phyloP scores from a whole-genome alignment of 2,113 vertebrate species.

The Osmerus mordax region DNA sequence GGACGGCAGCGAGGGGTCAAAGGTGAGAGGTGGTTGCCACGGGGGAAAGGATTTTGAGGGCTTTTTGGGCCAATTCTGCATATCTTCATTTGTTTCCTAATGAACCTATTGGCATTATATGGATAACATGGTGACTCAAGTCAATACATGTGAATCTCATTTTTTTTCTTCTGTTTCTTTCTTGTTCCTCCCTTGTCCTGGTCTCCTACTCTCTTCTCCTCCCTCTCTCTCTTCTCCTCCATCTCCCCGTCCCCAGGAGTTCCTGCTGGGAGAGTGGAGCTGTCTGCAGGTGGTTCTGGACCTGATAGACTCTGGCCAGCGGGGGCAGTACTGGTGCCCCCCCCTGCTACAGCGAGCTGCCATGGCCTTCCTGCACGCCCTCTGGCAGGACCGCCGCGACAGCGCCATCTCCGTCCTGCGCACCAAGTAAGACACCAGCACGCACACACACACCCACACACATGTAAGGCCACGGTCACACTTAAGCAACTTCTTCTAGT shows the following conservation, averaged over 20 bases:
- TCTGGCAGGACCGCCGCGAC: conserved; percentile 96
- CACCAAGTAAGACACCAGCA: conserved; percentile 77
- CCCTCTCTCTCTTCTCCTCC: background rate
- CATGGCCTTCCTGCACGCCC: conserved; percentile 90
- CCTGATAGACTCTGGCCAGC: conserved; percentile 86
- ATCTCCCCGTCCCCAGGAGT: conserved; percentile 74
- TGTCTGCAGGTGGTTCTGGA: conserved; percentile 91
- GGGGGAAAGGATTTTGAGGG: background rate
- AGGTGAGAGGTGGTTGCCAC: conserved; percentile 69
- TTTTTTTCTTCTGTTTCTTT: too few species aligned
- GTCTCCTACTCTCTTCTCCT: too few species aligned
- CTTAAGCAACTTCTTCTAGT: background rate
- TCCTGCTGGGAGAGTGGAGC: conserved; percentile 91
- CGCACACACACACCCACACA: conserved; percentile 7
- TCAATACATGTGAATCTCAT: too few species aligned
- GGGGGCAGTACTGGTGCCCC: conserved; percentile 90
- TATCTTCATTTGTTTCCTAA: too few species aligned
- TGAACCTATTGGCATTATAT: too few species aligned
- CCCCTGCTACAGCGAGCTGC: conserved; percentile 88
- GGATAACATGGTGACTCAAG: too few species aligned
- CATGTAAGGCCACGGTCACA: background rate
- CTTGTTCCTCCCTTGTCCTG: too few species aligned
- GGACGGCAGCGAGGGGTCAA: conserved; percentile 84
- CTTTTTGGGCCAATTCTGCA: too few species aligned
- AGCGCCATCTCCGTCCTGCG: conserved; percentile 93